Conservation (phyloP, 2,888 invertebrate species). For the Periphyllus acericola region DNA sequence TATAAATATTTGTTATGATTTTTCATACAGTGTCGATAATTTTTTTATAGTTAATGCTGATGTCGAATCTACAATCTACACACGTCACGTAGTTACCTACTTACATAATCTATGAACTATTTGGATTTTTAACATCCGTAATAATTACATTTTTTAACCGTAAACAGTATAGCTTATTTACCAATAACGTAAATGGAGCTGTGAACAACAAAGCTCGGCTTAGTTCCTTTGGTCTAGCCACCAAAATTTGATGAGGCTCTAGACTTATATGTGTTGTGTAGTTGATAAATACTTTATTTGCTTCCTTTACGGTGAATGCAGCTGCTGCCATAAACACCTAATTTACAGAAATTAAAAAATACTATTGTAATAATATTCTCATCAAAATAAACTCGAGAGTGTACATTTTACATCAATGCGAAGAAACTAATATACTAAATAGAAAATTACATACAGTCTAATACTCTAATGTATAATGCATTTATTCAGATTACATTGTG, state of each 20-base stretch:
- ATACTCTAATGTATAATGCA: background rate
- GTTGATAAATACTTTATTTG: slow-evolving; percentile 73
- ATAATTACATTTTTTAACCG: too few species aligned
- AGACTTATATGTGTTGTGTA: slow-evolving; percentile 82
- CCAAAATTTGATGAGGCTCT: slow-evolving; percentile 82
- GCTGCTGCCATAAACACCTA: slow-evolving; percentile 72
- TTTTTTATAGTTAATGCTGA: too few species aligned
- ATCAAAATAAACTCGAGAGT: too few species aligned
- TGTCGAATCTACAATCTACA: too few species aligned
- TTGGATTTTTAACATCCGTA: too few species aligned
- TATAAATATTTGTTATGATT: too few species aligned
- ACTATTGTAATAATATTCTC: background rate
- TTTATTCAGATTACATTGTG: too few species aligned
- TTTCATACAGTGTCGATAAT: too few species aligned
- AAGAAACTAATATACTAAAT: background rate
- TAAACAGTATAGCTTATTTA: slow-evolving; percentile 64
- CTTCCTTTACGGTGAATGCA: slow-evolving; percentile 72
- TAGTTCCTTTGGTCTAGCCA: slow-evolving; percentile 81
- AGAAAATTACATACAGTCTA: background rate
- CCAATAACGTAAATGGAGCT: slow-evolving; percentile 77
- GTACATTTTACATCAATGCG: background rate
- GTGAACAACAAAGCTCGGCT: slow-evolving; percentile 85
- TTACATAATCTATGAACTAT: too few species aligned
- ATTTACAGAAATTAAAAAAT: slow-evolving; percentile 12
- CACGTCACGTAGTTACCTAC: too few species aligned